These are phyloP conservation scores for Drepana falcataria DNA, from an alignment of 2,888 invertebrate species.

Conservation along the genomic window DNA sequence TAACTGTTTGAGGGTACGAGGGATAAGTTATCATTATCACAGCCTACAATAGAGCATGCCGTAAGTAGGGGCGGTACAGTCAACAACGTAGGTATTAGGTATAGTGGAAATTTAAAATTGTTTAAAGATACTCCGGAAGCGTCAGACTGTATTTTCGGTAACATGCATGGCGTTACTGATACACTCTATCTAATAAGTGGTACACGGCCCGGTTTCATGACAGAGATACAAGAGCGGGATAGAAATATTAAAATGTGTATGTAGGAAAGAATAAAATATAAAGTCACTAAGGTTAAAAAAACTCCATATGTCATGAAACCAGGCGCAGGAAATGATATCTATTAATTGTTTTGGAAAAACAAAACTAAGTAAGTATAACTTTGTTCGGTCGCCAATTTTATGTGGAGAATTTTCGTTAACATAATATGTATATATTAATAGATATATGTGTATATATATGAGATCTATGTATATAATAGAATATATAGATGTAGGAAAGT, in stretches of 20 bases:
- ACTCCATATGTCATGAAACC: conserved; percentile 61
- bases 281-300: conserved; percentile 12
- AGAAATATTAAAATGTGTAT: conserved; percentile 22
- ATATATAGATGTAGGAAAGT: background rate
- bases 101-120: conserved; percentile 28
- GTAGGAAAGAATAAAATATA: conserved; percentile 19
- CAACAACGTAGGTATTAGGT: conserved; percentile 45
- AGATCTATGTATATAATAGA: background rate
- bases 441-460: conserved; percentile 3
- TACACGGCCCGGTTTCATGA: conserved; percentile 56
- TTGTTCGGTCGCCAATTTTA: conserved; percentile 65
- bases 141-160: conserved; percentile 58
- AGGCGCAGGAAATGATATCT: conserved; percentile 32
- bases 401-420: conserved; percentile 1
- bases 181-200: conserved; percentile 41
- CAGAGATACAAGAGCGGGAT: conserved; percentile 29
- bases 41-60: conserved; percentile 72
- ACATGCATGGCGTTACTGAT: conserved; percentile 61
- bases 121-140: conserved; percentile 48
- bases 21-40: conserved; percentile 74
- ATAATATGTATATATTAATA: conserved; percentile 5
- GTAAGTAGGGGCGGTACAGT: conserved; percentile 57
- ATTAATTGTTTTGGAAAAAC: conserved; percentile 48
- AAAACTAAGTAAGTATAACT: conserved; percentile 35
- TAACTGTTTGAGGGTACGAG: conserved; percentile 73